phyloP scores from a whole-genome alignment of 1,140 invertebrate genomes.

The Drosophila azteca region DNA sequence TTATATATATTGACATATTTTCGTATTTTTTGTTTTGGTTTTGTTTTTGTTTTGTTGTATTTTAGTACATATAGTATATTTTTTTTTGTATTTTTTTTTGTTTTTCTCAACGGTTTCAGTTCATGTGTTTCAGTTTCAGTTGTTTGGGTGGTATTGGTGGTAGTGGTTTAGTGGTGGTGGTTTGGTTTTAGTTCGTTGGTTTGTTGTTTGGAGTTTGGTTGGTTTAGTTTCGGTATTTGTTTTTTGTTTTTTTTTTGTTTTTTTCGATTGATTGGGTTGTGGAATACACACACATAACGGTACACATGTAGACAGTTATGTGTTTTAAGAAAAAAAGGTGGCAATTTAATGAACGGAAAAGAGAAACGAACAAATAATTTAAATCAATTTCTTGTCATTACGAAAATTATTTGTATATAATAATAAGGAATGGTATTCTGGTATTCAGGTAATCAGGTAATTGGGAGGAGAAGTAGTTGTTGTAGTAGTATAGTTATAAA shows the following conservation, averaged over 20 bases:
- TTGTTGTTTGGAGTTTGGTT: constrained; percentile 10
- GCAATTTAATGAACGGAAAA: constrained; percentile 70
- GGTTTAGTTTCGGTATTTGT: constrained; percentile 38
- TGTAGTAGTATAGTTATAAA: constrained; percentile 18
- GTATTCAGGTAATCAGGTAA: constrained; percentile 5
- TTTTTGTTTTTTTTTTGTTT: constrained; percentile 42
- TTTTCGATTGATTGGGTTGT: constrained; percentile 68
- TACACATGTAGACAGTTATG: constrained; percentile 77
- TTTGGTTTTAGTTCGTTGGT: constrained; percentile 28
- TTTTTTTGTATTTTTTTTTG: constrained; percentile 16
- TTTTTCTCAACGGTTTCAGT: constrained; percentile 57
- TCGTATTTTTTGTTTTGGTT: constrained; percentile 9
- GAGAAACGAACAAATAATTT: constrained; percentile 73
- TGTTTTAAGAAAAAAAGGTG: constrained; percentile 64
- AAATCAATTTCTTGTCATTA: constrained; percentile 73
- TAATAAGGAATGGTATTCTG: constrained; percentile 31
- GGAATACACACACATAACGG: constrained; percentile 76
- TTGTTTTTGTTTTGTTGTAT: constrained; percentile 24
- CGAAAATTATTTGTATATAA: constrained; percentile 62
- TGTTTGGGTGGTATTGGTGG: constrained; percentile 7
- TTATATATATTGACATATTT: constrained; percentile 58
- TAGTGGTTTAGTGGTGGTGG: constrained; percentile 47
- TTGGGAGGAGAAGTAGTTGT: constrained; percentile 16
- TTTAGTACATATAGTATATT: no score
- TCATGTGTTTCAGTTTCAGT: constrained; percentile 67